A percentile compares a stretch with the other conserved stretches of the same genome.
Evolutionary conservation across 2,797 vertebrate species (phyloP).

Genomic region (Anniella stebbinsi): DNA sequence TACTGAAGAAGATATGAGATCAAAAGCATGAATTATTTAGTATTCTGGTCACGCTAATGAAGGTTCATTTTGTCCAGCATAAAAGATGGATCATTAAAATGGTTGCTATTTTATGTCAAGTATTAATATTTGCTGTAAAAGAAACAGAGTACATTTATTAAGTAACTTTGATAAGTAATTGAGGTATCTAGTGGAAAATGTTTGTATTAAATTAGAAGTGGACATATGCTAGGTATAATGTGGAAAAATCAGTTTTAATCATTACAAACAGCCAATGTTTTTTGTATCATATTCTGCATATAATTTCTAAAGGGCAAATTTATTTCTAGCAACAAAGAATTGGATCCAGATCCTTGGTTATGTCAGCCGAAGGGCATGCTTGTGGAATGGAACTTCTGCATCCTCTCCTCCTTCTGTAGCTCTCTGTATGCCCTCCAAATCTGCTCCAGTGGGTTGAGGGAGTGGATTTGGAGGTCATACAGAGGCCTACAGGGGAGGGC

Average conservation of each 20-base stretch:
- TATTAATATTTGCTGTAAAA: background rate
- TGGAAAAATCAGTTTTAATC: background rate
- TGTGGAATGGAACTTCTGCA: no score
- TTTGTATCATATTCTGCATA: background rate
- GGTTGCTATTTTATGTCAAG: background rate
- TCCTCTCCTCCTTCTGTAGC: no score
- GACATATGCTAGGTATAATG: no score
- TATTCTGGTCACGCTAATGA: background rate
- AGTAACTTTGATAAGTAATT: background rate
- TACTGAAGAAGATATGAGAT: background rate
- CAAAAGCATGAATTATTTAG: no score
- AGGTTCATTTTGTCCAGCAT: background rate
- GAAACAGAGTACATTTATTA: background rate
- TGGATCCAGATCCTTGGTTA: no score
- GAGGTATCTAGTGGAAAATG: background rate
- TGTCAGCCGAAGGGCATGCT: no score
- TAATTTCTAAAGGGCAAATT: background rate
- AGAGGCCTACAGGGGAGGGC: no score
- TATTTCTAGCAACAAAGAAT: background rate
- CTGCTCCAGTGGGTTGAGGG: no score
- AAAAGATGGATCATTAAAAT: background rate
- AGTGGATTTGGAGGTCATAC: no score
- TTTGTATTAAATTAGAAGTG: background rate
- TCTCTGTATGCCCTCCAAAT: no score
- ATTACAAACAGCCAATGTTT: constrained; percentile 32